Percentiles rank a stretch among this genome's conserved stretches.
phyloP scores from a whole-genome alignment of 2,797 vertebrate species.

The Cyprinella venusta region DNA sequence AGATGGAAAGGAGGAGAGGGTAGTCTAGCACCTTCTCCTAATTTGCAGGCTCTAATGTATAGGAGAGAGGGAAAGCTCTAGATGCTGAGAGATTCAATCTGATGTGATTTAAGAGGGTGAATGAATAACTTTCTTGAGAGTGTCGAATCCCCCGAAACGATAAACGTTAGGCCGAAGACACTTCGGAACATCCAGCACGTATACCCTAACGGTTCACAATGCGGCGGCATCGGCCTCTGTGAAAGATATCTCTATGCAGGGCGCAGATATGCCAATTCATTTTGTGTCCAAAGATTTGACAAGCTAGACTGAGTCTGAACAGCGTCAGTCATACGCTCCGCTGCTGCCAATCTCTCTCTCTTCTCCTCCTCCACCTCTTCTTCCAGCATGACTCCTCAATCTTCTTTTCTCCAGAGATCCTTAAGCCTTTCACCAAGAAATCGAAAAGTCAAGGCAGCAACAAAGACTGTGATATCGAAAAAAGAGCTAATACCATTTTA shows the following conservation, averaged over 20 bases:
- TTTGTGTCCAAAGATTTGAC: slow-evolving; percentile 91
- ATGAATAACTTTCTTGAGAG: slow-evolving; percentile 44
- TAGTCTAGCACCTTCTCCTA: slow-evolving; percentile 55
- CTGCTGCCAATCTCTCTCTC: slow-evolving; percentile 75
- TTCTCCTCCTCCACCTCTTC: slow-evolving; percentile 36
- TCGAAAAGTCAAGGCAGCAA: slow-evolving; percentile 87
- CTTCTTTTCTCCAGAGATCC: slow-evolving; percentile 67
- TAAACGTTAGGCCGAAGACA: slow-evolving; percentile 34
- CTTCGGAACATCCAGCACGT: slow-evolving; percentile 35
- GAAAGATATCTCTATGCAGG: slow-evolving; percentile 90
- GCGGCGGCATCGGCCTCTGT: slow-evolving; percentile 81
- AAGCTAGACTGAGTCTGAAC: slow-evolving; percentile 97
- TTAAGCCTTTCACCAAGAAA: slow-evolving; percentile 80
- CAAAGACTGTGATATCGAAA: slow-evolving; percentile 74
- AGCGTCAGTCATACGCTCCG: slow-evolving; percentile 89
- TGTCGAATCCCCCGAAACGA: slow-evolving; percentile 25
- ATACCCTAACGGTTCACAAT: slow-evolving; percentile 45
- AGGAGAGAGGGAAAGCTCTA: slow-evolving; percentile 44
- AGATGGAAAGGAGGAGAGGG: slow-evolving; percentile 60
- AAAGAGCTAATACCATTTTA: slow-evolving; percentile 74
- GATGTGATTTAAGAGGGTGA: slow-evolving; percentile 58
- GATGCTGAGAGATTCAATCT: slow-evolving; percentile 57
- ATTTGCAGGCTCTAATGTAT: slow-evolving; percentile 58
- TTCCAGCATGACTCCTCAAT: slow-evolving; percentile 68
- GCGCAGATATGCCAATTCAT: slow-evolving; percentile 94